phyloP scores from a whole-genome alignment of 2,113 vertebrate species.

The Alethe castanea region DNA sequence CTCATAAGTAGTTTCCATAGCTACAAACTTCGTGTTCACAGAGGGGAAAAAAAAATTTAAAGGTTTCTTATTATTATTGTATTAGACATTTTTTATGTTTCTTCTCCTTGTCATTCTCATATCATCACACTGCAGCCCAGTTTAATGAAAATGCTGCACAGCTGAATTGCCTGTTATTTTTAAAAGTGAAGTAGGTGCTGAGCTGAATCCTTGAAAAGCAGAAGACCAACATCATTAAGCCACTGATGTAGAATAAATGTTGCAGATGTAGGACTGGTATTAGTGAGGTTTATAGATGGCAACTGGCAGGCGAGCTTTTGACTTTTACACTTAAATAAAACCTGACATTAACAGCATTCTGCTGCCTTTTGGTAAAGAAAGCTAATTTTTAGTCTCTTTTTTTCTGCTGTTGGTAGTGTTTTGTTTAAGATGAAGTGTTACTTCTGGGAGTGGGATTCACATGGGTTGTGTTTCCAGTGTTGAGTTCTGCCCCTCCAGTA shows the following conservation, averaged over 20 bases:
- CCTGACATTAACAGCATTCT: neutral
- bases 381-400: neutral
- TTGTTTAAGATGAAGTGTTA: neutral
- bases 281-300: conserved; percentile 6
- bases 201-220: conserved; percentile 43
- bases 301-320: neutral
- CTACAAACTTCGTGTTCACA: conserved; percentile 40
- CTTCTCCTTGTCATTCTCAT: conserved; percentile 1
- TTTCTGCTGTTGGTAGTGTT: neutral
- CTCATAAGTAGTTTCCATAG: conserved; percentile 64
- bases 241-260: neutral
- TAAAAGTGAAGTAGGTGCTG: neutral
- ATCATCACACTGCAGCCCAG: neutral
- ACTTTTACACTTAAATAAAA: conserved; percentile 12
- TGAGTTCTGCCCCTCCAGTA: neutral
- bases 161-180: conserved; percentile 17
- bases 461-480: neutral
- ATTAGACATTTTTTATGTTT: conserved; percentile 16
- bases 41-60: neutral
- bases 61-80: conserved; percentile 41
- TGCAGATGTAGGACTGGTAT: neutral
- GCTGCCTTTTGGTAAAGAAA: neutral
- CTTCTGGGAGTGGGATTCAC: neutral
- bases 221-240: conserved; percentile 1
- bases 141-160: conserved; percentile 22